Base-by-base conservation (phyloP, 2,888 invertebrate species). In the Polydrusus pterygomalis region DNA sequence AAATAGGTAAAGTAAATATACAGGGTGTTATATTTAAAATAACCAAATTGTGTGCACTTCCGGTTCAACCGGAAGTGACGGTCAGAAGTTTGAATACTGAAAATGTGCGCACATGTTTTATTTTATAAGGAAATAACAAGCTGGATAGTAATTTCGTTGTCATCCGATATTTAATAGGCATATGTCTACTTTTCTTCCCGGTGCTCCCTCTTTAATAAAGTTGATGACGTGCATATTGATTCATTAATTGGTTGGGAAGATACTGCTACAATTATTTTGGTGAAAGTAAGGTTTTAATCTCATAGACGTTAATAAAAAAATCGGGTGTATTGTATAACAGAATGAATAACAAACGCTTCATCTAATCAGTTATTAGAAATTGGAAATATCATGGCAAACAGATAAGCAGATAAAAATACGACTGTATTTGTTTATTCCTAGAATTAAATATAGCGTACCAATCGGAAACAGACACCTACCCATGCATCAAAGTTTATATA, bases 331-430 rank as follows among this genome's bases (percentile, higher is more conserved):
- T 54, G 25, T 51, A 51, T 25, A 54, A 51, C 30, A 25, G 11
- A 54, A 54, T 47, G 17, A 9, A 54, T 25, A 54, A 13, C 25
- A 20, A 30, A n/a, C 30, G 30, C 56, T 56, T 34, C 20, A 15
- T 34, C 56, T 56, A 56, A 56, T 56, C 56, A 34, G 15, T 56
- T 51, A 34, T 56, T 56, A 56, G 15, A 56, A 56, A 30, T 34
- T 15, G 15, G 10, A 56, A 34, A 56, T n/a, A n/a, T 8, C 15
- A 30, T 15, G 15, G 34, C 34, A 34, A 56, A 34, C 56, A 56
- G 56, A 34, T 15, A 34, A 56, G 15, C 56, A 56, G 56, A 34
- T 15, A 56, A 34, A 20, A 25, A 15, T 15, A 56, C 1, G 6
- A 11, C 10, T 3, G 8, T 51, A 51, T 25, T 5, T 30, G 25